Base-by-base conservation (phyloP, 1,140 invertebrate genomes). In the Panulirus ornatus region DNA sequence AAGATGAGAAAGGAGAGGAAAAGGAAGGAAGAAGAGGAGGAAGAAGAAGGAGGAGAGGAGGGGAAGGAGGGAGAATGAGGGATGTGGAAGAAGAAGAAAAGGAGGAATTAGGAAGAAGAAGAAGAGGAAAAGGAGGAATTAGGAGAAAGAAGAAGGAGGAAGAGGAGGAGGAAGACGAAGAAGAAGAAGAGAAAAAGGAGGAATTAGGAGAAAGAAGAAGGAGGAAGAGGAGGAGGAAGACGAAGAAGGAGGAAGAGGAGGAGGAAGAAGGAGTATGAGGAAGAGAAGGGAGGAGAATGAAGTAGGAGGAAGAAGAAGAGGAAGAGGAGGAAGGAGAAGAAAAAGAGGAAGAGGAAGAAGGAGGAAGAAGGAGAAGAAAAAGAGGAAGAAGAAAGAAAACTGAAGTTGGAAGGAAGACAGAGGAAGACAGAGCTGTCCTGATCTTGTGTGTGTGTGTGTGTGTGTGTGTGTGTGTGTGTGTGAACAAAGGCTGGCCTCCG, bases 391-490 rank as follows among this genome's bases (percentile, higher is more conserved):
- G 78, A 27, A 51, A 51, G 78, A 11, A 42, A 51, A 2, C 11
- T 44, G 78, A 47, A 34, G 78, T 11, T 11, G 47, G 36, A 6
- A 2, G 38, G 30, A 30, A 51, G 78, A 44, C 16, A 81, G 78
- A 81, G 78, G 22, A 36, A 42, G 44, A 16, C 8, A 40, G 40
- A 11, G 27, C 9, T 14, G 75, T n/a, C n/a, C n/a, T n/a, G n/a
- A n/a, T n/a, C n/a, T 8, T 16, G 44, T 51, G 76, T 81, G 44
- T 27, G 11, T n/a, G 3, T 27, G 75, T 51, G 3, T 81, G 76
- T 73, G 70, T 73, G 70, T 73, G 70, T 73, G 70, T 73, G 70
- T 73, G 70, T 73, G 70, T 73, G 70, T 73, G 70, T 73, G 70
- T 73, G 38, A 51, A 81, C 78, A 81, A 81, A 58, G 78, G 36